phyloP scores from a whole-genome alignment of 1,140 invertebrate species.

The Protaetia brevitarsis region DNA sequence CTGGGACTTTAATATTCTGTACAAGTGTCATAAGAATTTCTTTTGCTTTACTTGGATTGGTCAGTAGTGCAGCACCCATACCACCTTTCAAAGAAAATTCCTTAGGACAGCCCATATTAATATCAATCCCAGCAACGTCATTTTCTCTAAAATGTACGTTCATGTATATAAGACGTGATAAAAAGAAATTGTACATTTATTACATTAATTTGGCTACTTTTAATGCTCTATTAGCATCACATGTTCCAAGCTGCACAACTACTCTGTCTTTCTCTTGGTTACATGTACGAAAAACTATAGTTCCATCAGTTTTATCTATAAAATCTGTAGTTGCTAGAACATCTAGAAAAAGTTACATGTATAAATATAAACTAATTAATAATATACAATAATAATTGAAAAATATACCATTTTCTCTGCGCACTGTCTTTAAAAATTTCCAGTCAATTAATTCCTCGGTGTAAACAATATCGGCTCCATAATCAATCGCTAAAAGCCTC shows the following conservation, averaged over 20 bases:
- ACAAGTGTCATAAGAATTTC: conserved; percentile 81
- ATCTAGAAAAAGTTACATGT: conserved; percentile 59
- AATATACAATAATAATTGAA: too few species aligned
- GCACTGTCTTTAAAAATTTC: conserved; percentile 79
- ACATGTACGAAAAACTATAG: conserved; percentile 90
- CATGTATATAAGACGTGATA: too few species aligned
- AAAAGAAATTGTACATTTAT: conserved; percentile 37
- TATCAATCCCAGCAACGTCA: conserved; percentile 92
- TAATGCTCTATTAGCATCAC: conserved; percentile 78
- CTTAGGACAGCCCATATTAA: conserved; percentile 99
- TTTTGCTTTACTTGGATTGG: conserved; percentile 69
- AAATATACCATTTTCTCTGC: conserved; percentile 87
- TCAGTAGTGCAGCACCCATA: conserved; percentile 86
- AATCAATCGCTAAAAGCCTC: conserved; percentile 88
- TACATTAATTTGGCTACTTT: conserved; percentile 78
- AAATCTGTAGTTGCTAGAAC: conserved; percentile 90
- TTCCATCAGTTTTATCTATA: conserved; percentile 84
- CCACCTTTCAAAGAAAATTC: conserved; percentile 97
- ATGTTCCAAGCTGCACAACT: conserved; percentile 94
- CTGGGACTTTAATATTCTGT: conserved; percentile 70
- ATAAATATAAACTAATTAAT: background rate
- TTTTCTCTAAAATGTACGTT: conserved; percentile 64
- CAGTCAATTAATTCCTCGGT: conserved; percentile 96
- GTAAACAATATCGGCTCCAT: conserved; percentile 97
- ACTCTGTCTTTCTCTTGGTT: conserved; percentile 74